Base-by-base conservation (phyloP, 2,113 vertebrate genomes). In the Sorex fumeus region DNA sequence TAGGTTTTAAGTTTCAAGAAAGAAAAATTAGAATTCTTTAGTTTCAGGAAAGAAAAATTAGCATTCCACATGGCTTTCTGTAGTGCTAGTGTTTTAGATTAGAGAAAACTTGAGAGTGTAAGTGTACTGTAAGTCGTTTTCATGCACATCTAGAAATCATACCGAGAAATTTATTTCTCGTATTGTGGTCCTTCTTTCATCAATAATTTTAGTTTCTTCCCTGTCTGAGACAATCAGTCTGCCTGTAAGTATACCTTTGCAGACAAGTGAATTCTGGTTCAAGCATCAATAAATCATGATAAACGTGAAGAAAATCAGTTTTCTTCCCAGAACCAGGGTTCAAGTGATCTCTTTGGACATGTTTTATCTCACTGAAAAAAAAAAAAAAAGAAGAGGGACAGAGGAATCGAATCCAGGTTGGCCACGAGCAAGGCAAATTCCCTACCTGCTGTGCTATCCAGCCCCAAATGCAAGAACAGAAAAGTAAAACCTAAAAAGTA, bases 191-290 rank as follows among this genome's bases (percentile, higher is more conserved):
- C 71, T 81, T 25, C 82, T 92, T 88, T 87, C 80, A 94, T 91
- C 92, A 96, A 82, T 92, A 93, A 95, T 94, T 92, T 95, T 83
- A 92, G 76, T 50, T 92, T 95, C n/a, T 69, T 85, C 80, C 70
- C 83, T 92, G 92, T 91, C 95, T 95, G 93, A 91, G 84, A 95
- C 92, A 87, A 89, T 94, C 81, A 92, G 86, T 40, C 74, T 92
- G 74, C 28, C 80, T 93, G 30, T 93, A 93, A 93, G 91, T 70
- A 87, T 70, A 94, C 83, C 80, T 97, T 94, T 84, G 67, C 53
- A 91, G 74, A 72, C 28, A 92, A 95, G 80, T 94, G 94, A 84
- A 88, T 71, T 95, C 93, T 92, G 83, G 57, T 76, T 93, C 84
- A 47, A 64, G 64, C 70, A 87, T 72, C 70, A 89, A 76, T 94